A percentile compares a stretch with the other conserved stretches of the same genome.
phyloP scores from a whole-genome alignment of 2,797 vertebrate species.

The Micropoecilia bifurca region DNA sequence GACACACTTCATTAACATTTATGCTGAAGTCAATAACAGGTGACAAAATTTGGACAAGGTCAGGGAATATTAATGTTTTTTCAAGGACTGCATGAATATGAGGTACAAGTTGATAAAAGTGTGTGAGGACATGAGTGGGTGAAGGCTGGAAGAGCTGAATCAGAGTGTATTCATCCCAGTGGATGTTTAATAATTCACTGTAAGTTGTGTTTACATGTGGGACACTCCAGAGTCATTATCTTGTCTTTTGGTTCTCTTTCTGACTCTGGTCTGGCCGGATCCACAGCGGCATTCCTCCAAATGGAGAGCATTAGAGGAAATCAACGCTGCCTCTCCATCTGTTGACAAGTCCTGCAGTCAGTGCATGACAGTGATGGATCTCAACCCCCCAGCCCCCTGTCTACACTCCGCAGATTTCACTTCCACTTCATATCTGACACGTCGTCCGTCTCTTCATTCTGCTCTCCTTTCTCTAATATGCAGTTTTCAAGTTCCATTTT shows the following conservation, averaged over 20 bases:
- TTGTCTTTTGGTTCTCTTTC: conserved; percentile 48
- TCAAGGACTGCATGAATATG: background rate
- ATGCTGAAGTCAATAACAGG: background rate
- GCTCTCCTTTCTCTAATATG: background rate
- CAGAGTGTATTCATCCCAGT: conserved; percentile 23
- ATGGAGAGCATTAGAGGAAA: conserved; percentile 56
- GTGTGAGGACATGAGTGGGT: background rate
- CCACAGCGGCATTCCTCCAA: conserved; percentile 53
- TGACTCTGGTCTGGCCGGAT: conserved; percentile 46
- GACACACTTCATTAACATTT: background rate
- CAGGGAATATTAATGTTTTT: background rate
- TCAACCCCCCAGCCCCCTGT: background rate
- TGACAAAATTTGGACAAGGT: background rate
- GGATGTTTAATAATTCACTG: conserved; percentile 47
- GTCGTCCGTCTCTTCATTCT: conserved; percentile 8
- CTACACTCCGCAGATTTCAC: conserved; percentile 35
- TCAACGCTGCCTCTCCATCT: conserved; percentile 48
- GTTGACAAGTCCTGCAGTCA: conserved; percentile 66
- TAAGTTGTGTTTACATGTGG: conserved; percentile 38
- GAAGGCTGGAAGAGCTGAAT: background rate
- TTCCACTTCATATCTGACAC: conserved; percentile 39
- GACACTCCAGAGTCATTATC: conserved; percentile 44
- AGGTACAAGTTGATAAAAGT: background rate
- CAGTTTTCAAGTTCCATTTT: conserved; percentile 12
- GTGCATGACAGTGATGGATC: conserved; percentile 70